phyloP scores from a whole-genome alignment of 2,797 vertebrate genomes.

The Gila robusta region DNA sequence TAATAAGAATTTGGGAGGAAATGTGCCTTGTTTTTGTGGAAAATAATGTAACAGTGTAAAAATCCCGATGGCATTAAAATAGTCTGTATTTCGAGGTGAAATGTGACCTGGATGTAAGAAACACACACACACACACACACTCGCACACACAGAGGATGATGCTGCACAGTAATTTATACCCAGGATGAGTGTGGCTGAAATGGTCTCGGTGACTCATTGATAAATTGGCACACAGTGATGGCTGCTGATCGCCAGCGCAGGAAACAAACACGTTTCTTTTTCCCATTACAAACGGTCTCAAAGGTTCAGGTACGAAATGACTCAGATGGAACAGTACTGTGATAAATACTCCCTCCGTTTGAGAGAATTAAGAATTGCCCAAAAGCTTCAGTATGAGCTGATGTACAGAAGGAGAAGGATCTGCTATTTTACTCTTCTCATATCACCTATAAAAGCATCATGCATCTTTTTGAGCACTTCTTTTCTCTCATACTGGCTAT shows the following conservation, averaged over 20 bases:
- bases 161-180: conserved; percentile 66
- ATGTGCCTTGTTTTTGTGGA: background rate
- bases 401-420: background rate
- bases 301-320: background rate
- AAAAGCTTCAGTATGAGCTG: background rate
- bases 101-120: background rate
- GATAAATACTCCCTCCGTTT: conserved; percentile 14
- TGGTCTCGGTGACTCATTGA: background rate
- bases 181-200: conserved; percentile 67
- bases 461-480: background rate
- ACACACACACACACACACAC: conserved; percentile 31
- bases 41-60: background rate
- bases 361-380: background rate
- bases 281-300: background rate
- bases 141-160: background rate
- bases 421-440: background rate
- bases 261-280: conserved; percentile 41
- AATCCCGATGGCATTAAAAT: too few relatives aligned
- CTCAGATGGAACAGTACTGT: conserved; percentile 2
- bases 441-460: background rate
- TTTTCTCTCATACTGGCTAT: background rate
- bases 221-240: conserved; percentile 3
- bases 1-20: background rate
- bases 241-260: conserved; percentile 44
- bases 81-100: background rate